Conservation (phyloP, 1,140 invertebrate genomes). For the Pseudoatta argentina region DNA sequence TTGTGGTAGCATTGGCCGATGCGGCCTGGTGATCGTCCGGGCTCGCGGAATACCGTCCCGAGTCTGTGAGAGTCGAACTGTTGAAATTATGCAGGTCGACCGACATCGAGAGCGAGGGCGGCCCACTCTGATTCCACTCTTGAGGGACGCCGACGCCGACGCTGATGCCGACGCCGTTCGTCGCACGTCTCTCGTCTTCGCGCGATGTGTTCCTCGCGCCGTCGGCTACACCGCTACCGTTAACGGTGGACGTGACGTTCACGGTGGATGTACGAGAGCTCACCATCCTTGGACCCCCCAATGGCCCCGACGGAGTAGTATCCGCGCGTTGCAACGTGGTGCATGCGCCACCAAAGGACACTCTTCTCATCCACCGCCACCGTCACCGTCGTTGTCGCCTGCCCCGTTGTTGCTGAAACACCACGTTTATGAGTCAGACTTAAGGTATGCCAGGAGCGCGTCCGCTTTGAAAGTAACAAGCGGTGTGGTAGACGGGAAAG, state of each 20-base stretch:
- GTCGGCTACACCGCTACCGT: slow-evolving; percentile 50
- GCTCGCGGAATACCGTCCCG: slow-evolving; percentile 71
- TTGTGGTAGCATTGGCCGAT: slow-evolving; percentile 3
- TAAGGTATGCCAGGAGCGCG: slow-evolving; percentile 57
- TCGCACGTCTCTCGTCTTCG: slow-evolving; percentile 58
- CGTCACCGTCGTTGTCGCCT: neutral
- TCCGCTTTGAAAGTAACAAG: slow-evolving; percentile 27
- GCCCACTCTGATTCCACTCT: slow-evolving; percentile 78
- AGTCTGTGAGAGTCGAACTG: slow-evolving; percentile 70
- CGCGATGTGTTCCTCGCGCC: slow-evolving; percentile 57
- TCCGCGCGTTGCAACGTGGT: slow-evolving; percentile 7
- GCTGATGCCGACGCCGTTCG: slow-evolving; percentile 16
- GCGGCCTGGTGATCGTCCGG: slow-evolving; percentile 57
- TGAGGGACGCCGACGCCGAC: slow-evolving; percentile 26
- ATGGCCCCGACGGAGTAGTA: neutral
- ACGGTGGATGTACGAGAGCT: slow-evolving; percentile 79
- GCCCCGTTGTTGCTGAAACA: slow-evolving; percentile 35
- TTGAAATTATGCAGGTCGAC: slow-evolving; percentile 74
- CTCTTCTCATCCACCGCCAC: slow-evolving; percentile 31
- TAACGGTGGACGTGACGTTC: slow-evolving; percentile 67
- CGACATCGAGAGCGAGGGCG: slow-evolving; percentile 78
- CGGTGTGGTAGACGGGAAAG: slow-evolving; percentile 7
- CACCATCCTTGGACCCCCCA: slow-evolving; percentile 80
- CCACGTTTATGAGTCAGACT: slow-evolving; percentile 52
- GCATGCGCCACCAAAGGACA: neutral